Base-by-base conservation (phyloP, 1,140 invertebrate species). In the Drosophila murphyi region DNA sequence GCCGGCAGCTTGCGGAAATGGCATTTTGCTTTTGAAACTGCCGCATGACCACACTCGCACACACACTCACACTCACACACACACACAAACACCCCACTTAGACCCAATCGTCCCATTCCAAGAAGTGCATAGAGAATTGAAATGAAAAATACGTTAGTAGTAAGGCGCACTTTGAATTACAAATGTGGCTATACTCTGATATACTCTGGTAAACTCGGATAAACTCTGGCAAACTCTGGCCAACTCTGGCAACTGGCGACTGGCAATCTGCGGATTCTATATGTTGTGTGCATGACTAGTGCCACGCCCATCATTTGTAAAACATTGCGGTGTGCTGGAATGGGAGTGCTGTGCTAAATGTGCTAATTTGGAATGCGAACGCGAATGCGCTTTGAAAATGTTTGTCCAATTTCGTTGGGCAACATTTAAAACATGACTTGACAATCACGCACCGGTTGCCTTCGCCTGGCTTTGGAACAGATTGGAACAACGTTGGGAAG, bases 401-500 rank as follows among this genome's bases (percentile, higher is more conserved):
- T 87, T 87, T 87, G 83, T 77, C 83, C 83, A 87, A 87, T 88
- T 87, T 87, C 83, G 80, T 87, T 88, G 83, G 83, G 76, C 76
- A 87, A 88, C 80, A 83, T 88, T 87, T 88, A 83, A 87, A 87
- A 87, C 83, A 82, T 88, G 83, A 88, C 80, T 87, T 87, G 83
- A 88, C 76, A 87, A 87, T 77, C 83, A 88, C 77, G 83, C 83
- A 81, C 61, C 64, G 81, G 63, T 63, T 51, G 31, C 41, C 45
- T 37, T 32, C 32, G 43, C 56, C 32, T 34, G n/a, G 43, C 45
- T 6, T 35, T 10, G 6, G 20, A n/a, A 12, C 20, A 31, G 37
- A 37, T 48, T 35, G 68, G 78, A 68, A 47, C 52, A 54, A 35
- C 39, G 47, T 35, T 43, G 12, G 51, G 60, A 47, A 31, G 39